Evolutionary conservation across 2,888 invertebrate species (phyloP), one percentile per base, ranked within the genome.

Genomic region (Temnothorax unifasciatus): DNA sequence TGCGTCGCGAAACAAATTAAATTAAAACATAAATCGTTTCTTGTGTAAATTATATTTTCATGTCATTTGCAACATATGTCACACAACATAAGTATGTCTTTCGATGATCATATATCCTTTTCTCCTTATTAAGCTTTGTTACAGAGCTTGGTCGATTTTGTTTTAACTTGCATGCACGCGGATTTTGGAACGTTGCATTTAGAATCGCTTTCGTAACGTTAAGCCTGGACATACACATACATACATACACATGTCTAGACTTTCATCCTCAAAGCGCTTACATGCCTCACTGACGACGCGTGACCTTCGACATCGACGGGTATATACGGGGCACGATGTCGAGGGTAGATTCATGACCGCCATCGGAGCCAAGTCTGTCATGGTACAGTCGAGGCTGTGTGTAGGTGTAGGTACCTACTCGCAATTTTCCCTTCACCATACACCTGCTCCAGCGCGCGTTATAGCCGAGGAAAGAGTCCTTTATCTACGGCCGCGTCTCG

Each of bases 401-500:
- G 68, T 44, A 29, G 25, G 44, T 76, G 68, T 44, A 29, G 25
- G 44, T 76, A 74, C 34, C 34, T 34, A 34, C 84, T 85, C 85
- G 86, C 85, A 69, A 85, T 89, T 85, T 87, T 44, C 79, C 68
- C 52, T 77, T 75, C 83, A 79, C 84, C 74, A 50, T 83, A 83
- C 85, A 89, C 86, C 88, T 87, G 89, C 84, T 86, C 71, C 89
- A 44, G 44, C 63, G 15, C 69, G 69, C 83, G 69, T 85, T 84
- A 85, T 54, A 57, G 25, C 63, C 59, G 68, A 76, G 84, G 82
- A 66, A 50, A 75, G 54, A 52, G 76, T 81, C 79, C 89, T 87
- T 89, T 89, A 81, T 87, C 86, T 74, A 74, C 47, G 83, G 3
- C 25, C 59, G 21, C 73, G 76, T 21, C 50, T 34, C 34, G 44